phyloP scores from a whole-genome alignment of 1,140 invertebrate genomes.

The Orchestia grillus region DNA sequence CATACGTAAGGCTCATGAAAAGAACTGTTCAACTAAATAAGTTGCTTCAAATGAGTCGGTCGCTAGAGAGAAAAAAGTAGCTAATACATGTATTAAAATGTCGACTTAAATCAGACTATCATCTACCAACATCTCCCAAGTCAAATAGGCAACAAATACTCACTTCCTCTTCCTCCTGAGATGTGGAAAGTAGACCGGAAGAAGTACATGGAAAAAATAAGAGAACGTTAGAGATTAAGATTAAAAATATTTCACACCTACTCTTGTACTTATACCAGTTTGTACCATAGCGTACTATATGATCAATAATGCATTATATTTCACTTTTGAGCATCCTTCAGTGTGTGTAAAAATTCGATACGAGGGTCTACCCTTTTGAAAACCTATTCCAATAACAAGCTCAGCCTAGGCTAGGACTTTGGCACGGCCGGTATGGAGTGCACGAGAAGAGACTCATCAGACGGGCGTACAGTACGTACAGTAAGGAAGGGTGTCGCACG shows the following conservation, averaged over 20 bases:
- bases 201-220: conserved; percentile 11
- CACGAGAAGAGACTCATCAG: not conserved
- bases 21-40: too few relatives aligned
- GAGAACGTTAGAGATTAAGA: not conserved
- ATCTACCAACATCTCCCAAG: not conserved
- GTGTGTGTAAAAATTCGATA: not conserved
- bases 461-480: not conserved
- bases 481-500: not conserved
- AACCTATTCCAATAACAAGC: not conserved
- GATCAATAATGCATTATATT: not conserved
- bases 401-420: too few relatives aligned
- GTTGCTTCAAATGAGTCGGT: too few relatives aligned
- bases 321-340: not conserved
- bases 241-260: not conserved
- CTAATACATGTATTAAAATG: too few relatives aligned
- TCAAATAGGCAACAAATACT: conserved; percentile 48
- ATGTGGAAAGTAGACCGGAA: not conserved
- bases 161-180: conserved; percentile 66
- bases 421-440: not conserved
- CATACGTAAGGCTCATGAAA: too few relatives aligned
- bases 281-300: not conserved
- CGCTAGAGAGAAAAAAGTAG: too few relatives aligned
- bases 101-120: too few relatives aligned
- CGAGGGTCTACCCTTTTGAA: not conserved
- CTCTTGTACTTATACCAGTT: not conserved